These are phyloP conservation scores for Heloderma charlesbogerti DNA, from an alignment of 2,113 vertebrate genomes.

Conservation along the genomic window DNA sequence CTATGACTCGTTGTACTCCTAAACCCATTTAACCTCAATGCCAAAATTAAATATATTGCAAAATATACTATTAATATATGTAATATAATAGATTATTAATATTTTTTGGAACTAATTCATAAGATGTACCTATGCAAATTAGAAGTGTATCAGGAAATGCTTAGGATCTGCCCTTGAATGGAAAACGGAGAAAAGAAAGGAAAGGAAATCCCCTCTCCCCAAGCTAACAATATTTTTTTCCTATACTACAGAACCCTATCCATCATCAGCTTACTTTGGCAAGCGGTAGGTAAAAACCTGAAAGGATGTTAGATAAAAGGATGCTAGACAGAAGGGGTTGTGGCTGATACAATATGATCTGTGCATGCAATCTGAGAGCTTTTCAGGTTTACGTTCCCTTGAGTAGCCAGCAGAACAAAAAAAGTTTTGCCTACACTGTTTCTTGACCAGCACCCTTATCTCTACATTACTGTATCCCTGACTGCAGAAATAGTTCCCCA, in stretches of 20 bases:
- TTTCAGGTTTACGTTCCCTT: constrained; percentile 28
- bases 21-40: neutral
- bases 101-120: neutral
- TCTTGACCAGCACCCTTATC: constrained; percentile 18
- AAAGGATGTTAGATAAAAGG: constrained; percentile 21
- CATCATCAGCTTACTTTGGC: neutral
- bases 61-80: neutral
- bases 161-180: neutral
- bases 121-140: neutral
- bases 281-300: neutral
- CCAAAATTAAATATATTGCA: neutral
- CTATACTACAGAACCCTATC: neutral
- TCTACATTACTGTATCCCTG: neutral
- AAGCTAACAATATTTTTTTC: neutral
- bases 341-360: constrained; percentile 28
- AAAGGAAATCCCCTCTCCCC: neutral
- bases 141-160: neutral
- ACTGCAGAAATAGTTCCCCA: constrained; percentile 27
- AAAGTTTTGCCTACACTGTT: constrained; percentile 25
- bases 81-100: neutral
- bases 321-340: neutral
- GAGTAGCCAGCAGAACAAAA: constrained; percentile 14
- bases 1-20: neutral
- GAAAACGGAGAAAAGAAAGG: constrained; percentile 15
- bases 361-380: constrained; percentile 27